Conservation (phyloP, 2,888 invertebrate genomes). For the Acrobasis consociella region DNA sequence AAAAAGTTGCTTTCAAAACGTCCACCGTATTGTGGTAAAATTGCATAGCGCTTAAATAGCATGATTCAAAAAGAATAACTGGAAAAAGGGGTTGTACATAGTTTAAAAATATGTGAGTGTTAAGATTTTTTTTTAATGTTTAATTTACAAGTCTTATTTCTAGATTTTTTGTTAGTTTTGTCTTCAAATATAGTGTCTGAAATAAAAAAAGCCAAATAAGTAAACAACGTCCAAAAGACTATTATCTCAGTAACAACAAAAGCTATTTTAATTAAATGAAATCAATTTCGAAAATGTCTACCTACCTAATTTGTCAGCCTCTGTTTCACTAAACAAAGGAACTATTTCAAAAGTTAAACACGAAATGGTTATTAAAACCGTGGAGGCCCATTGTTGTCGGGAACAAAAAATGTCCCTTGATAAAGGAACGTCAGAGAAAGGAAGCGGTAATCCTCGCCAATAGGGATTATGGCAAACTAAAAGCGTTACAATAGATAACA, state of each 20-base stretch:
- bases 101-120: not conserved
- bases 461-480: constrained; percentile 70
- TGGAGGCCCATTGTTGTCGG: constrained; percentile 28
- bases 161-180: too few relatives aligned
- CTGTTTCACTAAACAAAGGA: constrained; percentile 26
- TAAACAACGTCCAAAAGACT: not conserved
- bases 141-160: too few relatives aligned
- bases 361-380: constrained; percentile 40
- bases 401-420: constrained; percentile 43
- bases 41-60: not conserved
- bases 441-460: constrained; percentile 63
- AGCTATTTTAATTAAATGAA: not conserved
- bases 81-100: too few relatives aligned
- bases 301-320: not conserved
- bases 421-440: constrained; percentile 49
- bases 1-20: not conserved
- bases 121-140: too few relatives aligned
- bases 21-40: not conserved
- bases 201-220: not conserved
- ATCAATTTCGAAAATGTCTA: not conserved
- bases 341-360: constrained; percentile 36
- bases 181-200: too few relatives aligned
- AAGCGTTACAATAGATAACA: constrained; percentile 62
- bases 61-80: not conserved
- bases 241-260: constrained; percentile 4